Base-by-base conservation (phyloP, 2,888 invertebrate species). In the Drosophila anceps region DNA sequence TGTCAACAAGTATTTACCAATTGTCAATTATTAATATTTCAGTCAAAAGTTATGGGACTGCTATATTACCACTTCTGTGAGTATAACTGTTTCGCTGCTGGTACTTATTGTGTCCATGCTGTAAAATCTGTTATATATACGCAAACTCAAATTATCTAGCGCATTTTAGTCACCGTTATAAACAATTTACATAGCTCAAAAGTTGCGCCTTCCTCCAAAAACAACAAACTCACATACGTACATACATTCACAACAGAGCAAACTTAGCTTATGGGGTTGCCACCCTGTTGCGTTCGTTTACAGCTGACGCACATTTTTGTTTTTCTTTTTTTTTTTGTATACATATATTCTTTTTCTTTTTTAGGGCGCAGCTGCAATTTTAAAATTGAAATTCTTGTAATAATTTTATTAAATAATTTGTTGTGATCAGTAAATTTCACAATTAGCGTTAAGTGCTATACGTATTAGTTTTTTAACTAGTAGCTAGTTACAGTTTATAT, bases 61-160 rank as follows among this genome's bases (percentile, higher is more conserved):
- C 13, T 13, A n/a, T 13, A 84, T 55, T 87, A 86, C 86, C 89
- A 89, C 69, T 39, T 86, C 90, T 2, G 82, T 87, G 9, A 86
- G 88, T 50, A 68, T 43, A 13, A 87, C 69, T 57, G 81, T 76
- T 24, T 88, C 85, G 39, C 33, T 60, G 55, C 37, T 63, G 13
- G 10, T 18, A 18, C 46, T 46, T 58, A 58, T 62, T 27, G 51
- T 50, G 57, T 59, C 31, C 90, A 89, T 89, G 4, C 1, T 69
- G 20, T 15, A 27, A 20, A 43, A 12, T 35, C 9, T 9, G 8
- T 12, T 43, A 15, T 53, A n/a, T 35, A 10, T 18, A 31, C 13
- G 7, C 13, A 44, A 31, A 13, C 3, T 35, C 4, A 15, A 15
- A 27, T 12, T 15, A 24, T 7, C 27, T 18, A 20, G n/a, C 20